Conservation (phyloP, 2,113 vertebrate genomes). For the Tylochromis polylepis region DNA sequence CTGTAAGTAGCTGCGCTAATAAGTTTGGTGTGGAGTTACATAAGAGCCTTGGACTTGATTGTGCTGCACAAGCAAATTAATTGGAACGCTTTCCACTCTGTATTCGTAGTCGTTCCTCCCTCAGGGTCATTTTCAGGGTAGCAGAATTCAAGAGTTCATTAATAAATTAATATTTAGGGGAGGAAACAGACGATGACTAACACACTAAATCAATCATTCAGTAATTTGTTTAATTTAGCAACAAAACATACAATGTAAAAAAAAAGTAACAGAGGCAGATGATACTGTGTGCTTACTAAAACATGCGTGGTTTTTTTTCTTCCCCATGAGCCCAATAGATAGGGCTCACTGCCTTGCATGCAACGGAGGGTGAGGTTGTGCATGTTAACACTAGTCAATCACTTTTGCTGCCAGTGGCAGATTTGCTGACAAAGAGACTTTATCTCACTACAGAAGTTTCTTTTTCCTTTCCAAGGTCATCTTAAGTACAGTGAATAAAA, state of each 20-base stretch:
- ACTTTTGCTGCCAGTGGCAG: neutral
- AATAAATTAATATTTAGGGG: neutral
- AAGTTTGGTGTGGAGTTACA: neutral
- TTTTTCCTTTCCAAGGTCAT: constrained; percentile 11
- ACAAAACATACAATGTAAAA: neutral
- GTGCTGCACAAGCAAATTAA: neutral
- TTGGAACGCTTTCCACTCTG: neutral
- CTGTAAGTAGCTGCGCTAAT: neutral
- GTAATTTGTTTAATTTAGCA: neutral
- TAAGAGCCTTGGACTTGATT: constrained; percentile 2
- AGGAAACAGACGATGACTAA: neutral
- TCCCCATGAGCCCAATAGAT: neutral
- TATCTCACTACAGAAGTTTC: neutral
- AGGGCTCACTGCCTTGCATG: neutral
- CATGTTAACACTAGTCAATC: constrained; percentile 41
- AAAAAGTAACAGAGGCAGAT: neutral
- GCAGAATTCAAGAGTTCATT: neutral
- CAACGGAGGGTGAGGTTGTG: neutral
- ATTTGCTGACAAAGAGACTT: constrained; percentile 31
- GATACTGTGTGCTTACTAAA: neutral
- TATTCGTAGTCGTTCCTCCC: neutral
- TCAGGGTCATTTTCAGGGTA: neutral
- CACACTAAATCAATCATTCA: neutral
- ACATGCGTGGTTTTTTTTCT: neutral
- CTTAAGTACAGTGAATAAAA: neutral